A percentile compares a stretch with the other conserved stretches of the same genome.
Evolutionary conservation across 2,888 invertebrate species (phyloP).

Genomic region (Nemoura dubitans): DNA sequence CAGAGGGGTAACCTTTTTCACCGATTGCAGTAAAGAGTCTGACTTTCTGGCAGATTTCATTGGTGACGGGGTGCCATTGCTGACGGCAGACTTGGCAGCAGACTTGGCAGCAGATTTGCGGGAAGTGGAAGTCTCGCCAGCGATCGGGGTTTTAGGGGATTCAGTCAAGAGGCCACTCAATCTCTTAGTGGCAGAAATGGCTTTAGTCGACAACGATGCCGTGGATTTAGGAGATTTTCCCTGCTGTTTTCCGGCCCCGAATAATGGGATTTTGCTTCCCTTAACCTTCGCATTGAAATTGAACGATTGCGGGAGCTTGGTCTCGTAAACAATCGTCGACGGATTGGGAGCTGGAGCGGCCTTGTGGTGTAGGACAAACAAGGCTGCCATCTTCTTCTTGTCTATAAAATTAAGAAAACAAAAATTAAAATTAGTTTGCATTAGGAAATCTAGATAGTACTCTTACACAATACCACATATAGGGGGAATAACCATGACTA

Average conservation of each 20-base stretch:
- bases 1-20: background rate
- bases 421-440: background rate
- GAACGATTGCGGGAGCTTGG: background rate
- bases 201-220: too few relatives aligned
- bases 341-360: background rate
- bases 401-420: conserved; percentile 34
- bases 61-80: too few relatives aligned
- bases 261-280: conserved; percentile 29
- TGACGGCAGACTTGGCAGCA: too few relatives aligned
- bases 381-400: conserved; percentile 48
- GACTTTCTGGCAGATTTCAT: background rate
- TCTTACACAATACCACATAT: too few relatives aligned
- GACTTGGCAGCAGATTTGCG: too few relatives aligned
- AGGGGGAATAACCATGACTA: too few relatives aligned
- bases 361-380: conserved; percentile 44
- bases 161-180: too few relatives aligned
- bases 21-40: background rate
- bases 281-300: conserved; percentile 1
- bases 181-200: too few relatives aligned
- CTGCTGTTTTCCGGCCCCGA: background rate
- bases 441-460: too few relatives aligned
- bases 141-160: too few relatives aligned
- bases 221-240: background rate
- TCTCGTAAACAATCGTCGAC: background rate
- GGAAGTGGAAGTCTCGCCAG: too few relatives aligned